phyloP scores from a whole-genome alignment of 1,140 invertebrate genomes.

The Diplogasteroides magnus region DNA sequence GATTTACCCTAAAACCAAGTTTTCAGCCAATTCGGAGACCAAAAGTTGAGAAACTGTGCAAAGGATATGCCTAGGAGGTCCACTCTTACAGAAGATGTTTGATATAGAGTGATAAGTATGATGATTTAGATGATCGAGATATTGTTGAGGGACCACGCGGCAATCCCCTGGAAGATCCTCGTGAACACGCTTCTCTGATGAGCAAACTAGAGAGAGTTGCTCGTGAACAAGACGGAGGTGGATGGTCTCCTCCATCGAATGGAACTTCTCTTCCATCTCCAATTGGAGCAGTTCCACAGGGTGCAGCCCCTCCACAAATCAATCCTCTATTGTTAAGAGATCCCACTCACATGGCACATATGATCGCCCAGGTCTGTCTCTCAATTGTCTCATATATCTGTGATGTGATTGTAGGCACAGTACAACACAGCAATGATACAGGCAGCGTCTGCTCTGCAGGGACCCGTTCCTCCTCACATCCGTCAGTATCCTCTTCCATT shows the following conservation, averaged over 20 bases:
- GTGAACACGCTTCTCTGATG: conserved; percentile 17
- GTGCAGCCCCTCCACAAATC: conserved; percentile 1
- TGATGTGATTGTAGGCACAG: not conserved
- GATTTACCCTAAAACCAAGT: no score
- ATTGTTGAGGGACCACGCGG: no score
- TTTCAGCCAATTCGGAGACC: no score
- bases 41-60: no score
- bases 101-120: no score
- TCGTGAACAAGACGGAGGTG: conserved; percentile 16
- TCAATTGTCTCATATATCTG: not conserved
- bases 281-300: conserved; percentile 3
- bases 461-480: not conserved
- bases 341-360: conserved; percentile 1
- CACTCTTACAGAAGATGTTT: no score
- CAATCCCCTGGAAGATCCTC: conserved; percentile 22
- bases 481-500: not conserved
- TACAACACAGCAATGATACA: not conserved
- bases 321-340: conserved; percentile 4
- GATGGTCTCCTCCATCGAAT: not conserved
- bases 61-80: no score
- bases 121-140: no score
- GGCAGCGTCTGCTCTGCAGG: not conserved
- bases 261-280: not conserved
- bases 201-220: conserved; percentile 17
- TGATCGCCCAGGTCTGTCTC: conserved; percentile 6